Evolutionary conservation across 2,888 invertebrate species (phyloP), one percentile per base, ranked within the genome.

Genomic region (Eulithis testata): DNA sequence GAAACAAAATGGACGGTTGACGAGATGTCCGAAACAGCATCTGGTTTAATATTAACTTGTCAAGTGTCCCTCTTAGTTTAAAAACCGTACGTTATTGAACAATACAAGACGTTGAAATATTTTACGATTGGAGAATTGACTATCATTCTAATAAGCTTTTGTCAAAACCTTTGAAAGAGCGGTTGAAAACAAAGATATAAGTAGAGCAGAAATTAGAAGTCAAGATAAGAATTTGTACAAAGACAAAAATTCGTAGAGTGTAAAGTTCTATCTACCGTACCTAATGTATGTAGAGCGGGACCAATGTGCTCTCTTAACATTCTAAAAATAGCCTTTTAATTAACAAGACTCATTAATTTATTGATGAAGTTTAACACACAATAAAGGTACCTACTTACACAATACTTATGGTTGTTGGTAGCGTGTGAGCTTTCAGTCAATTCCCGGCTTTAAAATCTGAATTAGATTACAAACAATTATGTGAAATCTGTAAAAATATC

Each of bases 1-100:
- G 68, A 68, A 78, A 81, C 74, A 70, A 74, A 74, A 86, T 87
- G 88, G 88, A 89, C 89, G 88, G 88, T 84, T 83, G 77, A 73
- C 73, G 75, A 82, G 82, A 82, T 86, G 82, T 85, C 57, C 49
- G 31, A 63, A 65, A 56, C 43, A 53, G 55, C 54, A 66, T 66
- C 54, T 63, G 47, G 65, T 67, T 51, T 68, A 60, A 65, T 60
- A 49, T 66, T 53, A 72, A 21, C 21, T 21, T 21, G 21, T 21
- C 2, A 21, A 21, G 21, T 21, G 21, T 21, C 21, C 21, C 21
- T 21, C 55, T 62, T 65, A 71, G 68, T 73, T 73, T 70, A 66
- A 61, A 66, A 80, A 83, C 82, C 82, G 84, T 81, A 72, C 76
- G 69, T 70, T 49, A 67, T 47, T 60, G 50, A 63, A 60, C 51